phyloP scores from a whole-genome alignment of 2,888 invertebrate genomes.

The Agrypnus murinus region DNA sequence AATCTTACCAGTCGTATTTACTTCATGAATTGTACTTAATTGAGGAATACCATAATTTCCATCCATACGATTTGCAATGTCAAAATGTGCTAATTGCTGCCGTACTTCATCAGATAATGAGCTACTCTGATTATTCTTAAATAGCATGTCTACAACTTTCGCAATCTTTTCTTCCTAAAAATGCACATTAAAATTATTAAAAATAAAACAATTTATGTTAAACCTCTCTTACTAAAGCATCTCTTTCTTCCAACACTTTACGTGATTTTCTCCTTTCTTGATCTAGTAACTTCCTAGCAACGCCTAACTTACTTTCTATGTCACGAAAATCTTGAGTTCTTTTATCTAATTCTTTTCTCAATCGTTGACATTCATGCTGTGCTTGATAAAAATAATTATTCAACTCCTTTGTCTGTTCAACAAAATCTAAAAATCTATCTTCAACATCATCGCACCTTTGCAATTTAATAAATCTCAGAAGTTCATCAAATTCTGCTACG shows the following conservation, averaged over 20 bases:
- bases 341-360: slow-evolving; percentile 82
- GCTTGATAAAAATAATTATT: slow-evolving; percentile 81
- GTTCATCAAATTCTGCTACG: slow-evolving; percentile 82
- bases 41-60: slow-evolving; percentile 25
- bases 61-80: slow-evolving; percentile 70
- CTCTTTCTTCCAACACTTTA: slow-evolving; percentile 82
- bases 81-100: slow-evolving; percentile 86
- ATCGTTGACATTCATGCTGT: slow-evolving; percentile 81
- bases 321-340: slow-evolving; percentile 82
- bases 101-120: slow-evolving; percentile 87
- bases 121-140: slow-evolving; percentile 73
- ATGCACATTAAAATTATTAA: neutral
- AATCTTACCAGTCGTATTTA: slow-evolving; percentile 83
- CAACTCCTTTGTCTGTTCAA: slow-evolving; percentile 82
- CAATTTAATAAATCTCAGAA: slow-evolving; percentile 79
- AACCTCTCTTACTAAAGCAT: slow-evolving; percentile 79
- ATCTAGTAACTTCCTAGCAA: slow-evolving; percentile 87
- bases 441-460: slow-evolving; percentile 79
- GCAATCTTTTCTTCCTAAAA: slow-evolving; percentile 76
- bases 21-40: slow-evolving; percentile 79
- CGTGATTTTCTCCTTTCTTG: slow-evolving; percentile 83
- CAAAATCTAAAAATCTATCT: slow-evolving; percentile 83
- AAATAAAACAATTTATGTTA: neutral
- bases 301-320: slow-evolving; percentile 86
- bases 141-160: slow-evolving; percentile 83